These are phyloP conservation scores for Ellobium chinense DNA, from an alignment of 2,888 invertebrate genomes.

Conservation along the genomic window DNA sequence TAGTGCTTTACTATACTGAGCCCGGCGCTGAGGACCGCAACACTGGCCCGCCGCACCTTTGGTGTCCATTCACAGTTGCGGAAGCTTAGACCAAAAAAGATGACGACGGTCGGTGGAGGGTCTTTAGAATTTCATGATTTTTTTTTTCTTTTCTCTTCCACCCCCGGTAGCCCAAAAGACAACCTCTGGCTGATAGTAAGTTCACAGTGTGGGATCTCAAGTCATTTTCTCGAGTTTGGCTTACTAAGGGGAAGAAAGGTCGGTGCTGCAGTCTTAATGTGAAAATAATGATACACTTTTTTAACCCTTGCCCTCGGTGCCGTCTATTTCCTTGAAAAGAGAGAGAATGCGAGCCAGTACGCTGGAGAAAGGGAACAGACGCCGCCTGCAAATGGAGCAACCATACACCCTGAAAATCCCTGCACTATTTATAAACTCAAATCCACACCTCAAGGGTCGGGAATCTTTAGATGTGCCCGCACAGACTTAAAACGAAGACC, in stretches of 20 bases:
- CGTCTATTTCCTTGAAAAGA: neutral
- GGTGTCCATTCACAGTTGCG: neutral
- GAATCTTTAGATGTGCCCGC: neutral
- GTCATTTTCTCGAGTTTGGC: neutral
- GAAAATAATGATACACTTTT: conserved; percentile 1
- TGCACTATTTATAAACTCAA: conserved; percentile 28
- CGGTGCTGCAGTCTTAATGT: conserved; percentile 1
- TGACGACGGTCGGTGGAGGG: neutral
- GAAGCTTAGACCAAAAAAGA: neutral
- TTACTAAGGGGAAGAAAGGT: neutral
- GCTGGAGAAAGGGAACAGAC: neutral
- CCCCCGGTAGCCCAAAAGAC: neutral
- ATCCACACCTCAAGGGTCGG: neutral
- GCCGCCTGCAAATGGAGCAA: neutral
- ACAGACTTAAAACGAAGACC: neutral
- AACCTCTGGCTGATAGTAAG: neutral
- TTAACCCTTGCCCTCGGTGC: neutral
- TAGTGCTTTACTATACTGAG: neutral
- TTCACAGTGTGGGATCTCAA: neutral
- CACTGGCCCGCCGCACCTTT: neutral
- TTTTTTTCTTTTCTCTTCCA: too few species aligned
- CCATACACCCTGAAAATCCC: neutral
- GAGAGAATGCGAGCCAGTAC: neutral
- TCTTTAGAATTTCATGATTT: neutral
- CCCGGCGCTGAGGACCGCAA: neutral